These are phyloP conservation scores for Sarotherodon lohbergeri DNA, from an alignment of 2,113 vertebrate species.

Conservation along the genomic window DNA sequence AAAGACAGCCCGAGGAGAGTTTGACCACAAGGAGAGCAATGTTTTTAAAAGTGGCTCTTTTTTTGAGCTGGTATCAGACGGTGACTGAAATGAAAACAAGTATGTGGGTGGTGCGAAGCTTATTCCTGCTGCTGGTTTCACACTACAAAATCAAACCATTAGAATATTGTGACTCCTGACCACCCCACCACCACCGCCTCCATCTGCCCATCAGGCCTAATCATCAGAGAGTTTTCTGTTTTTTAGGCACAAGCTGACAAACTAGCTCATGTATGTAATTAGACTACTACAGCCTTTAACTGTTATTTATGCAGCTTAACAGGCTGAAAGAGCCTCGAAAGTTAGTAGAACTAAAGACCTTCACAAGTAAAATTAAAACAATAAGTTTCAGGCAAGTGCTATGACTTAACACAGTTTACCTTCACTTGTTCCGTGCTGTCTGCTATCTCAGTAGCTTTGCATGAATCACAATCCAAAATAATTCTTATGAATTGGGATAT, in stretches of 20 bases:
- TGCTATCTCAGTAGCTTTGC: not conserved
- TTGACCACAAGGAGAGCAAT: not conserved
- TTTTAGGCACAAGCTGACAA: not conserved
- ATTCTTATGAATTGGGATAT: not conserved
- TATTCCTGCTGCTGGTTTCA: not conserved
- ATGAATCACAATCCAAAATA: not conserved
- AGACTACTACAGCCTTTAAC: not conserved
- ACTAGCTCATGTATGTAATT: not conserved
- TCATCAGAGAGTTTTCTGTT: not conserved
- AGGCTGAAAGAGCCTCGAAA: fast-evolving
- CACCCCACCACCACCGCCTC: not conserved
- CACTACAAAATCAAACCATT: not conserved
- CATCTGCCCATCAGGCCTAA: not conserved
- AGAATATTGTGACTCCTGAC: not conserved
- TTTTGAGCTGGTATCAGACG: not conserved
- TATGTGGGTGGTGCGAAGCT: not conserved
- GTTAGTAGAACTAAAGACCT: not conserved
- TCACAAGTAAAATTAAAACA: not conserved
- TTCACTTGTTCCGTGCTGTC: not conserved
- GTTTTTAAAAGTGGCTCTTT: not conserved
- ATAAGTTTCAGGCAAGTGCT: not conserved
- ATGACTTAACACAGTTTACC: not conserved
- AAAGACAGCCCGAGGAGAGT: not conserved
- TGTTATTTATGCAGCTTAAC: not conserved
- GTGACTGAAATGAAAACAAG: not conserved